A percentile compares a stretch with the other conserved stretches of the same genome.
Evolutionary conservation across 1,140 invertebrate species (phyloP).

Genomic region (Aporrectodea caliginosa): DNA sequence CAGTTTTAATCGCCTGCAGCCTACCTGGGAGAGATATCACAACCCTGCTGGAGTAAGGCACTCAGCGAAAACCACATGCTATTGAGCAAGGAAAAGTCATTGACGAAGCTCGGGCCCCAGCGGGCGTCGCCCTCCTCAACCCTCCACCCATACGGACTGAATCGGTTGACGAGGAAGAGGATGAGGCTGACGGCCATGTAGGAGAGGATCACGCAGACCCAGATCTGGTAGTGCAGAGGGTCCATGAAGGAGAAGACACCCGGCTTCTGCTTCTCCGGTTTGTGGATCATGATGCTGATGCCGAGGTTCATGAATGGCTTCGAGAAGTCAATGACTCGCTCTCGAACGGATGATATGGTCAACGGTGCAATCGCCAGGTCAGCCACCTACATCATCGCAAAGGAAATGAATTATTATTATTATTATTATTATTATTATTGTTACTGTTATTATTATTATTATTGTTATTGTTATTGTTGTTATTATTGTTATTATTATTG

Average conservation of each 20-base stretch:
- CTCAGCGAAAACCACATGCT: conserved; percentile 84
- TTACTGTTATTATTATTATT: too few relatives aligned
- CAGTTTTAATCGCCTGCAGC: too few relatives aligned
- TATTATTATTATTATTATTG: too few relatives aligned
- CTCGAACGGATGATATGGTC: conserved; percentile 51
- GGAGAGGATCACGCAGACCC: conserved; percentile 88
- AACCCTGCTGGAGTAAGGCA: conserved; percentile 97
- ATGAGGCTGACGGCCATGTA: conserved; percentile 92
- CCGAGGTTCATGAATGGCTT: conserved; percentile 56
- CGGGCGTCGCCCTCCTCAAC: conserved; percentile 68
- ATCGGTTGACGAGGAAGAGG: conserved; percentile 80
- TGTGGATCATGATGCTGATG: conserved; percentile 71
- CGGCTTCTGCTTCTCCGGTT: conserved; percentile 75
- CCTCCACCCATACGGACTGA: conserved; percentile 89
- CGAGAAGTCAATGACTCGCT: conserved; percentile 54
- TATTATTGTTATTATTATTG: too few relatives aligned
- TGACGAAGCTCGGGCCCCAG: conserved; percentile 61
- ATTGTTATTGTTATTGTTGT: too few relatives aligned
- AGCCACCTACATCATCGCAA: conserved; percentile 59
- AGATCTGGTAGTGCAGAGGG: conserved; percentile 91
- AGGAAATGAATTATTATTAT: too few relatives aligned
- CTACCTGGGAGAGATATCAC: conserved; percentile 88
- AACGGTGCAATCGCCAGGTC: conserved; percentile 53
- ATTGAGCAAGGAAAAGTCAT: conserved; percentile 77
- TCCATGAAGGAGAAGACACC: conserved; percentile 94